A percentile compares a stretch with the other conserved stretches of the same genome.
These are phyloP conservation scores for Melikaiella ostensackeni DNA, from an alignment of 2,888 invertebrate genomes.

Conservation along the genomic window DNA sequence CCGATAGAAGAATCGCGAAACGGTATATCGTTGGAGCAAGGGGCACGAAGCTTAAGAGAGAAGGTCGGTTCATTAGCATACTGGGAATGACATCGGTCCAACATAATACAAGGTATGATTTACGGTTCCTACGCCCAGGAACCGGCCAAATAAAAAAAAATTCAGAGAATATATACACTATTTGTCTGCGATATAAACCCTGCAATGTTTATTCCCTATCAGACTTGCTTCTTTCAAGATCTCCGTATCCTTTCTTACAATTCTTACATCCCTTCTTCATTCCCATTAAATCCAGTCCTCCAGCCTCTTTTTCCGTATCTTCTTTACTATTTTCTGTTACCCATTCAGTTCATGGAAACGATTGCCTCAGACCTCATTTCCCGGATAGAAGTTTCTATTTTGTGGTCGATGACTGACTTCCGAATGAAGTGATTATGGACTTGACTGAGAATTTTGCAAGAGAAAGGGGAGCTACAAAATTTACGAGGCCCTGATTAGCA, in stretches of 20 bases:
- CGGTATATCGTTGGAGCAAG: slow-evolving; percentile 20
- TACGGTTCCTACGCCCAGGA: slow-evolving; percentile 60
- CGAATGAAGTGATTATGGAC: background rate
- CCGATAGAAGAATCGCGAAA: slow-evolving; percentile 21
- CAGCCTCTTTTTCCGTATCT: background rate
- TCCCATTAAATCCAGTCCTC: slow-evolving; percentile 15
- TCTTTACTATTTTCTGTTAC: background rate
- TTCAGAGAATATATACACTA: background rate
- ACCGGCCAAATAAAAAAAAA: slow-evolving; percentile 66
- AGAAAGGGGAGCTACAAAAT: no score
- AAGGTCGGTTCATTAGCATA: slow-evolving; percentile 62
- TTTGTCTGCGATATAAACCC: slow-evolving; percentile 10
- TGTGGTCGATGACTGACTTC: slow-evolving; percentile 20
- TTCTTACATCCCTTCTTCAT: background rate
- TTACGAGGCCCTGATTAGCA: no score
- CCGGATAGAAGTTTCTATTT: background rate
- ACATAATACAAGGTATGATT: slow-evolving; percentile 66
- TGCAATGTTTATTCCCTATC: slow-evolving; percentile 30
- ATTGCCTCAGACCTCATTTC: slow-evolving; percentile 3
- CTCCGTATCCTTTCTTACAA: background rate
- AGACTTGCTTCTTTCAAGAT: slow-evolving; percentile 21
- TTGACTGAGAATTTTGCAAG: no score
- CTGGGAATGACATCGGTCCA: slow-evolving; percentile 57
- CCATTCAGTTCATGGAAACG: slow-evolving; percentile 17
- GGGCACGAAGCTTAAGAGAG: slow-evolving; percentile 43